A percentile compares a stretch with the other conserved stretches of the same genome.
These are phyloP conservation scores for Bombus haemorrhoidalis DNA, from an alignment of 1,140 invertebrate genomes.

Conservation along the genomic window DNA sequence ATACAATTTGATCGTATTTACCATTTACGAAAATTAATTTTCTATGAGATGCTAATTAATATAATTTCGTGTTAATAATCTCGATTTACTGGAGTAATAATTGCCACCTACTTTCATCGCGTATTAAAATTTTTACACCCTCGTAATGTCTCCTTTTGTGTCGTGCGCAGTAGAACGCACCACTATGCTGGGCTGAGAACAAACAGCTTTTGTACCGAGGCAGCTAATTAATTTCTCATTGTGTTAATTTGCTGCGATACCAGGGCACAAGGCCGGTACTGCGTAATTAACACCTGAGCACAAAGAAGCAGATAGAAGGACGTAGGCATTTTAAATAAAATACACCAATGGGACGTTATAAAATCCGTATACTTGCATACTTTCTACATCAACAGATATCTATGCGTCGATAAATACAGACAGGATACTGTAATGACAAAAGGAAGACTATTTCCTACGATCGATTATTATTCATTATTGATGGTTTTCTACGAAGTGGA, in stretches of 20 bases:
- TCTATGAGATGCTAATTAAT: background rate
- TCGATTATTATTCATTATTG: conserved; percentile 14
- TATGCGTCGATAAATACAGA: conserved; percentile 32
- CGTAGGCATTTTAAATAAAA: conserved; percentile 9
- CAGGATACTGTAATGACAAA: conserved; percentile 8
- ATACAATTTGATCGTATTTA: background rate
- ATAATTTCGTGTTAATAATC: too few relatives aligned
- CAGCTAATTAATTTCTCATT: conserved; percentile 16
- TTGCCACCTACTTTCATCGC: background rate
- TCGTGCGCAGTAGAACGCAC: too few relatives aligned
- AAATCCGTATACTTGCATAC: conserved; percentile 45
- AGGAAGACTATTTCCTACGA: conserved; percentile 31
- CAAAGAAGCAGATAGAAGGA: too few relatives aligned
- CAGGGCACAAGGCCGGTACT: background rate
- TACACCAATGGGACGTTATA: conserved; percentile 26
- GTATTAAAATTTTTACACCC: background rate
- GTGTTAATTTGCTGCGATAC: conserved; percentile 4
- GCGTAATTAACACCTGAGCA: conserved; percentile 16
- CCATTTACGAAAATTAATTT: background rate
- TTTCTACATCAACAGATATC: conserved; percentile 38
- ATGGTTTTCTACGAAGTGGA: conserved; percentile 1
- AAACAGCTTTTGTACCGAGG: background rate
- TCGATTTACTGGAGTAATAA: background rate
- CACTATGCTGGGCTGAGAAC: background rate
- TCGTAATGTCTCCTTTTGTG: background rate